Percentiles rank a stretch among this genome's conserved stretches.
Evolutionary conservation across 1,140 invertebrate species (phyloP).

Genomic region (Calephelis nemesis): DNA sequence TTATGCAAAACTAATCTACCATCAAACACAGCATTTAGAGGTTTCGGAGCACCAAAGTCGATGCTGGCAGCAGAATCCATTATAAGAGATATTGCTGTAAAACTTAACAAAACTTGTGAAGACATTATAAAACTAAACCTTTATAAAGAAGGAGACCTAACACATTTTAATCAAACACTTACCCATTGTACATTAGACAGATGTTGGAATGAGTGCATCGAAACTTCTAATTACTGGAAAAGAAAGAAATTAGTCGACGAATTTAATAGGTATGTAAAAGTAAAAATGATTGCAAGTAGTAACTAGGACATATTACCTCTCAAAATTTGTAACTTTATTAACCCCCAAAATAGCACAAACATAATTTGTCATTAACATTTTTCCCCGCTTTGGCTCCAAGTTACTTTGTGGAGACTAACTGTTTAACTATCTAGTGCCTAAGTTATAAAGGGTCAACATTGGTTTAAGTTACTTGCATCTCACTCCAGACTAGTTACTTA

Average conservation of each 20-base stretch:
- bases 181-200: slow-evolving; percentile 64
- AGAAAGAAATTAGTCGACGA: slow-evolving; percentile 56
- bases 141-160: slow-evolving; percentile 85
- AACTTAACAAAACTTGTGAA: slow-evolving; percentile 74
- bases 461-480: too few species aligned
- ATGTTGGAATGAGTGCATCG: slow-evolving; percentile 83
- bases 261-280: slow-evolving; percentile 53
- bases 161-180: slow-evolving; percentile 85
- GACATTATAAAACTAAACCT: slow-evolving; percentile 81
- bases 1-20: slow-evolving; percentile 74
- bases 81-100: slow-evolving; percentile 82
- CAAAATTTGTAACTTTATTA: too few species aligned
- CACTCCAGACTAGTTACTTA: too few species aligned
- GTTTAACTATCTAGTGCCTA: too few species aligned
- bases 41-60: slow-evolving; percentile 88
- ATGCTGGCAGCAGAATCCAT: slow-evolving; percentile 86
- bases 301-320: too few species aligned
- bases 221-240: slow-evolving; percentile 79
- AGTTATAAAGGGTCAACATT: too few species aligned
- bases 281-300: too few species aligned
- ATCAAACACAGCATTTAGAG: slow-evolving; percentile 89
- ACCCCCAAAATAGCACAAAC: too few species aligned
- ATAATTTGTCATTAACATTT: too few species aligned
- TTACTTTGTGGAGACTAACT: too few species aligned
- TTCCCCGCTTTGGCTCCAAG: too few species aligned